These are phyloP conservation scores for Diploscapter pachys DNA, from an alignment of 1,140 invertebrate species.

Conservation along the genomic window DNA sequence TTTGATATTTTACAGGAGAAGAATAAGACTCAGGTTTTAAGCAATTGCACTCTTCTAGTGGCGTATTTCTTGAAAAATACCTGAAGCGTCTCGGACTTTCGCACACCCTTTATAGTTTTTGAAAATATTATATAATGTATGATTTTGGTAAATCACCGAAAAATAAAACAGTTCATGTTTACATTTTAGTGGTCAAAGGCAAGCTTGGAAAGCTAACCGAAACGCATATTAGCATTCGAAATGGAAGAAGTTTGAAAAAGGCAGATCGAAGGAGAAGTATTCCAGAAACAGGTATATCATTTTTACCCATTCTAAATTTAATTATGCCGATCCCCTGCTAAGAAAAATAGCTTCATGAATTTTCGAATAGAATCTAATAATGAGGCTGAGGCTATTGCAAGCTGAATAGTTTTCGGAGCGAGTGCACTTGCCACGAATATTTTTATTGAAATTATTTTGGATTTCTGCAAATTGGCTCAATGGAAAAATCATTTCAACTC, in stretches of 20 bases:
- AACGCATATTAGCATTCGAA: slow-evolving; percentile 26
- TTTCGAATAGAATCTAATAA: too few relatives aligned
- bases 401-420: too few relatives aligned
- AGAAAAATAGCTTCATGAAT: too few relatives aligned
- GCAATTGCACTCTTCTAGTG: too few relatives aligned
- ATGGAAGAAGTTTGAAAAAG: slow-evolving; percentile 31
- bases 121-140: background rate
- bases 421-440: too few relatives aligned
- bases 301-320: background rate
- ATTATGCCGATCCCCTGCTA: too few relatives aligned
- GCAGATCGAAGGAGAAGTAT: slow-evolving; percentile 26
- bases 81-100: too few relatives aligned
- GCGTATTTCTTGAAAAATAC: too few relatives aligned
- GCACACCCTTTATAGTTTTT: background rate
- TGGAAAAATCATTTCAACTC: too few relatives aligned
- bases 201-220: slow-evolving; percentile 18
- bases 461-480: too few relatives aligned
- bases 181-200: slow-evolving; percentile 24
- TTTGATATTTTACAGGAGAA: slow-evolving; percentile 1
- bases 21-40: background rate
- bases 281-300: slow-evolving; percentile 19
- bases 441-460: too few relatives aligned
- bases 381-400: too few relatives aligned
- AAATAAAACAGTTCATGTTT: background rate
- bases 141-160: background rate